These are phyloP conservation scores for Zophobas atratus DNA, from an alignment of 1,140 invertebrate genomes.

Conservation along the genomic window DNA sequence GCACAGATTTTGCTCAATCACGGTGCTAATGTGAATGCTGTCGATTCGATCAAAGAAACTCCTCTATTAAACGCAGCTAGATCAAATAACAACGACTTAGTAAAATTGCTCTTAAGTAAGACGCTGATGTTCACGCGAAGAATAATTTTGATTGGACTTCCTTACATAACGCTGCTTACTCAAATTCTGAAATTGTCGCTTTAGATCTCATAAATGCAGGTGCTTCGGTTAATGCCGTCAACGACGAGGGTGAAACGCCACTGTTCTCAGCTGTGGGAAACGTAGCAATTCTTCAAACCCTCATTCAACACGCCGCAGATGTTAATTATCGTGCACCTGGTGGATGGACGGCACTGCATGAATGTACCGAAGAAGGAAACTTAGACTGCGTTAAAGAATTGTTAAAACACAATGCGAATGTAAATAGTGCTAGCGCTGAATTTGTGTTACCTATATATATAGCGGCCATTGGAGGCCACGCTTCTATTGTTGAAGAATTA, in stretches of 20 bases:
- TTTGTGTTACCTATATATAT: slow-evolving; percentile 21
- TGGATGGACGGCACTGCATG: slow-evolving; percentile 3
- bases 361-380: not conserved
- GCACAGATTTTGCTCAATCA: not conserved
- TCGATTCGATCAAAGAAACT: not conserved
- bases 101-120: not conserved
- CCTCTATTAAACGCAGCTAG: not conserved
- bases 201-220: not conserved
- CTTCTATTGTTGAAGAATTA: not conserved
- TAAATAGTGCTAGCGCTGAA: slow-evolving; percentile 11
- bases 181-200: not conserved
- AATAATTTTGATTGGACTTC: not conserved
- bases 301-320: not conserved
- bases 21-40: not conserved
- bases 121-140: not conserved
- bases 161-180: not conserved
- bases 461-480: not conserved
- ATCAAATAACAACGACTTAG: not conserved
- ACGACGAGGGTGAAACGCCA: slow-evolving; percentile 3
- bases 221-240: not conserved
- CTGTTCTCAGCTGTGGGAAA: slow-evolving; percentile 1
- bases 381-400: slow-evolving; percentile 14
- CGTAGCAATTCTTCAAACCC: not conserved
- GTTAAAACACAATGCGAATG: not conserved
- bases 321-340: not conserved